Base-by-base conservation (phyloP, 2,113 vertebrate species). In the Cyanistes caeruleus region DNA sequence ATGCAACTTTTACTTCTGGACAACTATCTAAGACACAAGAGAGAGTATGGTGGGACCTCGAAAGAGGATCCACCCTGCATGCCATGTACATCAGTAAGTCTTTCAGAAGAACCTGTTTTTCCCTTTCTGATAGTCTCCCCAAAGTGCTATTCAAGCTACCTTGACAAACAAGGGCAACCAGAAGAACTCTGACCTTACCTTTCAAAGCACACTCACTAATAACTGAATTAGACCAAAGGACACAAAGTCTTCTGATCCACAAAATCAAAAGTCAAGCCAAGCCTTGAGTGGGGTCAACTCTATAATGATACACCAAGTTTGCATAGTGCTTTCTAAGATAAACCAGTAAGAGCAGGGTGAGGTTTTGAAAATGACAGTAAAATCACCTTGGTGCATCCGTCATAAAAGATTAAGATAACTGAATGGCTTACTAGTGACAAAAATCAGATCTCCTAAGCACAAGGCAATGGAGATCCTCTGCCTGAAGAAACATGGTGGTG, bases 281-380 rank as follows among this genome's bases (percentile, higher is more conserved):
- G 52, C 10, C 48, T 53, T 48, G 15, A 77, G 46, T 18, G 9
- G 6, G 19, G 33, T 62, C 24, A 82, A 35, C 55, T 46, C 46
- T 37, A 0, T 3, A 76, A 58, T 0, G 0, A 72, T 30, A n/a
- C 13, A 41, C 28, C 15, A 79, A 83, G 49, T 22, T 76, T 62
- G 46, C 37, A 56, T 27, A 33, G 8, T 62, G 28, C n/a, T 94
- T 91, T 81, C 39, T 44, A 49, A 70, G 63, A 43, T 46, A 59
- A 93, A 68, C 12, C 8, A 6, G 8, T 31, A 27, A 59, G 31
- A 84, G 25, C 17, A 78, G 12, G 6, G 33, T 52, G 39, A 86
- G 16, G 33, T 87, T 59, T 67, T 70, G 30, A 89, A 94, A 43
- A 63, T 11, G 4, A 69, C 5, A 39, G 33, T 30, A 67, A 80